Percentiles rank a stretch among this genome's conserved stretches.
phyloP scores from a whole-genome alignment of 1,140 invertebrate genomes.

The Anthonomus grandis region DNA sequence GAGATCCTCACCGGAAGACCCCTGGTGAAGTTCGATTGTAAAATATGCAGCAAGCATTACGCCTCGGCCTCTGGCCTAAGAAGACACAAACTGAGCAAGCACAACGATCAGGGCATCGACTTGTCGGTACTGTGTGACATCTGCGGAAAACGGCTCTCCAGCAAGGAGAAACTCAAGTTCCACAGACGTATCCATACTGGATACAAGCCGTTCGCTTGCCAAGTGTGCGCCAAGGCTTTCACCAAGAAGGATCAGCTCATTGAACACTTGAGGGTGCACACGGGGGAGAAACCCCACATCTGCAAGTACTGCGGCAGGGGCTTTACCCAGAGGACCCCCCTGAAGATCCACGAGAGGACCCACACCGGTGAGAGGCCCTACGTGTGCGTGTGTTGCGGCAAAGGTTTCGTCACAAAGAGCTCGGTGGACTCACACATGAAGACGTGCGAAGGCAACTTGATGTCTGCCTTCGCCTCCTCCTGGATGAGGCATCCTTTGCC shows the following conservation, averaged over 20 bases:
- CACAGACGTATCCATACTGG: conserved; percentile 69
- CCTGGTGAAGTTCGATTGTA: conserved; percentile 45
- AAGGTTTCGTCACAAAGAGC: conserved; percentile 62
- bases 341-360: conserved; percentile 54
- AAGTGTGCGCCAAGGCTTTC: conserved; percentile 64
- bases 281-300: conserved; percentile 62
- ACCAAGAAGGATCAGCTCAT: conserved; percentile 61
- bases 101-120: conserved; percentile 38
- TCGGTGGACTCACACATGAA: conserved; percentile 61
- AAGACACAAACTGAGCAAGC: conserved; percentile 42
- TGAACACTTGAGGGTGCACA: conserved; percentile 62
- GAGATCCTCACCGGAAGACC: conserved; percentile 45
- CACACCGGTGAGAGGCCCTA: conserved; percentile 77
- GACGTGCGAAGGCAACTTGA: conserved; percentile 36
- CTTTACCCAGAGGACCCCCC: conserved; percentile 71
- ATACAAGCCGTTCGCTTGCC: conserved; percentile 70
- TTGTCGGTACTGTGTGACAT: conserved; percentile 60
- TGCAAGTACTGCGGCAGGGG: conserved; percentile 69
- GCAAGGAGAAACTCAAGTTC: conserved; percentile 66
- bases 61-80: conserved; percentile 44
- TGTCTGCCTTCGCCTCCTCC: conserved; percentile 17
- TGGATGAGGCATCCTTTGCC: conserved; percentile 26
- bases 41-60: conserved; percentile 45
- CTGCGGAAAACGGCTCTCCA: conserved; percentile 77
- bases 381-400: conserved; percentile 64